These are phyloP conservation scores for Dicrostonyx torquatus DNA, from an alignment of 2,797 vertebrate species.

Conservation along the genomic window DNA sequence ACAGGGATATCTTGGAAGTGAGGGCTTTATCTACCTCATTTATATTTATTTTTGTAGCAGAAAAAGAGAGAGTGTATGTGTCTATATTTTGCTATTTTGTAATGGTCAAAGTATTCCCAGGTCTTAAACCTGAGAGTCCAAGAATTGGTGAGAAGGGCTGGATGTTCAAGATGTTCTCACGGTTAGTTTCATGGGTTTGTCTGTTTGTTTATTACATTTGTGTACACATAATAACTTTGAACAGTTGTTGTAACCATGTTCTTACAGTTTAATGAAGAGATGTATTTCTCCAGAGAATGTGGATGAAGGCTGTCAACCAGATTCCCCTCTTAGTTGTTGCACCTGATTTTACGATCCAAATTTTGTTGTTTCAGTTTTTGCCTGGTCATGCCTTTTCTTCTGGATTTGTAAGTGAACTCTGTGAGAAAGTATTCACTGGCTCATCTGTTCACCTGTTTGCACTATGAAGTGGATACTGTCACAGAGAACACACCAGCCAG, in stretches of 20 bases:
- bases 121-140: conserved; percentile 84
- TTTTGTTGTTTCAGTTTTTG: conserved; percentile 85
- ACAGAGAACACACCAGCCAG: conserved; percentile 81
- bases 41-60: conserved; percentile 85
- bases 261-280: conserved; percentile 62
- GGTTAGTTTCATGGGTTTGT: conserved; percentile 34
- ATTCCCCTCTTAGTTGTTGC: conserved; percentile 82
- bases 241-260: conserved; percentile 59
- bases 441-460: conserved; percentile 84
- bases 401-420: conserved; percentile 85
- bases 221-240: conserved; percentile 77
- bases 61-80: neutral
- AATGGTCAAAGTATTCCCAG: conserved; percentile 86
- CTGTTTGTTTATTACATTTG: conserved; percentile 64
- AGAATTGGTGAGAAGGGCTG: conserved; percentile 81
- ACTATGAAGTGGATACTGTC: conserved; percentile 89
- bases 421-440: conserved; percentile 21
- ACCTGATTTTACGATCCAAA: conserved; percentile 84
- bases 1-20: conserved; percentile 84
- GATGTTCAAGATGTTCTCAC: conserved; percentile 60
- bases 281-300: conserved; percentile 19
- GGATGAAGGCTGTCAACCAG: conserved; percentile 70
- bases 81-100: conserved; percentile 83
- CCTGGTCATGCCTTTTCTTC: conserved; percentile 97
- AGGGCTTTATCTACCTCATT: conserved; percentile 91